Base-by-base conservation (phyloP, 2,888 invertebrate genomes). In the Steromphala cineraria region DNA sequence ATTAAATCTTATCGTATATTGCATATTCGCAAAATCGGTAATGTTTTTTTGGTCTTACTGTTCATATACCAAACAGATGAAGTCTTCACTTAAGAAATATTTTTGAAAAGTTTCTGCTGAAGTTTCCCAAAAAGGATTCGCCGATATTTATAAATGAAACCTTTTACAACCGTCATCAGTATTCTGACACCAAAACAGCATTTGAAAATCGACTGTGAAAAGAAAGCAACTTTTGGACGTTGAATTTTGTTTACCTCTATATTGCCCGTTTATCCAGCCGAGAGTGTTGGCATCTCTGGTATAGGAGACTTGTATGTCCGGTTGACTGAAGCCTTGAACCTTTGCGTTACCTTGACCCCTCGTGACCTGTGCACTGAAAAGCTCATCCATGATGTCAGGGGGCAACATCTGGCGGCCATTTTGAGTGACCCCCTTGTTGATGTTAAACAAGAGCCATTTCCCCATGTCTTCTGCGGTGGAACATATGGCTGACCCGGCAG, bases 181-280 rank as follows among this genome's bases (percentile, higher is more conserved):
- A n/a, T n/a, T n/a, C n/a, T n/a, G n/a, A n/a, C n/a, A n/a, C n/a
- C n/a, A n/a, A n/a, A n/a, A n/a, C n/a, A n/a, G n/a, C n/a, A n/a
- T n/a, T n/a, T n/a, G n/a, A n/a, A n/a, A n/a, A n/a, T n/a, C n/a
- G n/a, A n/a, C n/a, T n/a, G n/a, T n/a, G n/a, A n/a, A n/a, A n/a
- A n/a, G n/a, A n/a, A n/a, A n/a, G n/a, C n/a, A n/a, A n/a, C n/a
- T n/a, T n/a, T n/a, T n/a, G n/a, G n/a, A n/a, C n/a, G n/a, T n/a
- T n/a, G n/a, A n/a, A n/a, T n/a, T n/a, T n/a, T n/a, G n/a, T 46
- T 80, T 78, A 90, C 91, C 90, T 84, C 89, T 84, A 80, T 90
- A 90, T 28, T 80, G 82, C 46, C 91, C 91, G 46, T 80, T 81
- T 28, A 88, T 84, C 88, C 89, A 91, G 8, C 90, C 91, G 4